Conservation (phyloP, 2,797 vertebrate species). For the Ceryle rudis region DNA sequence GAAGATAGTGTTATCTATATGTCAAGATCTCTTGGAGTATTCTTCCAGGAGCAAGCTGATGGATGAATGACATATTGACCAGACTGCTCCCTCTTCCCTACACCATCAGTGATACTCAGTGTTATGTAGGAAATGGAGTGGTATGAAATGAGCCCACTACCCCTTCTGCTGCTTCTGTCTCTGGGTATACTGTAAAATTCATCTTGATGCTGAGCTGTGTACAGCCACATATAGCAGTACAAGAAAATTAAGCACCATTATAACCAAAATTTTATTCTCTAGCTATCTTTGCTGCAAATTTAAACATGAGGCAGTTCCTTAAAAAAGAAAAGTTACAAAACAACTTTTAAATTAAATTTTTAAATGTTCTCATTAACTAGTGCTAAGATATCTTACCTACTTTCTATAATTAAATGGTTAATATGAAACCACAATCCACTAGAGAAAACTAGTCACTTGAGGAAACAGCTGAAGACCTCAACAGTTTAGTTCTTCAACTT, state of each 20-base stretch:
- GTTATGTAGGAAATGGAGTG: background rate
- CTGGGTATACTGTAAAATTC: background rate
- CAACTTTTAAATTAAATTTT: background rate
- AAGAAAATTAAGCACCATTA: background rate
- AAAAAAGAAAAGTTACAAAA: background rate
- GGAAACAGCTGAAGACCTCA: background rate
- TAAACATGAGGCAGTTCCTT: background rate
- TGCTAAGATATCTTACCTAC: background rate
- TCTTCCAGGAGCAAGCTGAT: background rate
- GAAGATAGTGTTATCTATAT: rapidly evolving
- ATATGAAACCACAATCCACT: background rate
- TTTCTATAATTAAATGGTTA: background rate
- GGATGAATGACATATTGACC: background rate
- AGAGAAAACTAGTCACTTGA: background rate
- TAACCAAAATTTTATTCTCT: background rate
- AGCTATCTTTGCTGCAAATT: background rate
- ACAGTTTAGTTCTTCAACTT: background rate
- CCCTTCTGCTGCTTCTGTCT: background rate
- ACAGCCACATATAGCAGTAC: rapidly evolving
- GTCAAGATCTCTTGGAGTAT: too few species aligned
- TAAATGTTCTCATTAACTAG: background rate
- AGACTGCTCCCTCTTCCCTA: rapidly evolving
- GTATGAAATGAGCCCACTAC: background rate
- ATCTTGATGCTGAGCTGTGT: background rate
- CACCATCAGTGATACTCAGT: too few species aligned